Evolutionary conservation across 2,888 invertebrate genomes (phyloP).

Genomic region (Meiosimyza decipiens): DNA sequence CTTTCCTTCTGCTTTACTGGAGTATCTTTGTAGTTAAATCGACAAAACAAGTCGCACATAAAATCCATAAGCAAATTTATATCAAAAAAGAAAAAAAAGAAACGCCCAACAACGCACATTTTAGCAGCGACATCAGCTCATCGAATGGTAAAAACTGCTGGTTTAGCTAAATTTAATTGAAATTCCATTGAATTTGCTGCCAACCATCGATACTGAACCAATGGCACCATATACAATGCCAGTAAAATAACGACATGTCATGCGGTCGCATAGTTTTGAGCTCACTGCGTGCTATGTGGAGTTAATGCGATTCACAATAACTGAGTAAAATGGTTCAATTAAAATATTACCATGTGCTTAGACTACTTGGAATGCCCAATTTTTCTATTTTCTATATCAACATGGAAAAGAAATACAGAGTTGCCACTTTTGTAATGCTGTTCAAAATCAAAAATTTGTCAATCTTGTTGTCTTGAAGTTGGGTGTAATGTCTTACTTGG

Average conservation of each 20-base stretch:
- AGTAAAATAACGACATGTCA: slow-evolving; percentile 15
- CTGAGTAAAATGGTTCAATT: slow-evolving; percentile 4
- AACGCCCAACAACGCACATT: not conserved
- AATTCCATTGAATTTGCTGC: slow-evolving; percentile 17
- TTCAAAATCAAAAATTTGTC: no score
- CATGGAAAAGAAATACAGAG: no score
- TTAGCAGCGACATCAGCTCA: not conserved
- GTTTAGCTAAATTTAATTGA: slow-evolving; percentile 21
- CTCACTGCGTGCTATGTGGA: not conserved
- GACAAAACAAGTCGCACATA: slow-evolving; percentile 9
- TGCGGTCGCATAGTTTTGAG: not conserved
- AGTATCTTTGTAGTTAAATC: no score
- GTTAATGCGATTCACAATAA: not conserved
- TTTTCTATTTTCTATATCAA: no score
- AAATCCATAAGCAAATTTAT: slow-evolving; percentile 25
- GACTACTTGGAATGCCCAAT: no score
- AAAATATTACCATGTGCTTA: slow-evolving; percentile 2
- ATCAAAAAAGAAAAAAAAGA: not conserved
- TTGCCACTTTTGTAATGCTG: no score
- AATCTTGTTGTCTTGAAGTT: no score
- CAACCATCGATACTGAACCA: slow-evolving; percentile 5
- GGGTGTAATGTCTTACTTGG: no score
- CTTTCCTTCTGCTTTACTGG: not conserved
- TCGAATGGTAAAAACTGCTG: slow-evolving; percentile 10
- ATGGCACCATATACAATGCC: not conserved